A percentile compares a stretch with the other conserved stretches of the same genome.
phyloP scores from a whole-genome alignment of 2,888 invertebrate species.

The Cheilosia impressa region DNA sequence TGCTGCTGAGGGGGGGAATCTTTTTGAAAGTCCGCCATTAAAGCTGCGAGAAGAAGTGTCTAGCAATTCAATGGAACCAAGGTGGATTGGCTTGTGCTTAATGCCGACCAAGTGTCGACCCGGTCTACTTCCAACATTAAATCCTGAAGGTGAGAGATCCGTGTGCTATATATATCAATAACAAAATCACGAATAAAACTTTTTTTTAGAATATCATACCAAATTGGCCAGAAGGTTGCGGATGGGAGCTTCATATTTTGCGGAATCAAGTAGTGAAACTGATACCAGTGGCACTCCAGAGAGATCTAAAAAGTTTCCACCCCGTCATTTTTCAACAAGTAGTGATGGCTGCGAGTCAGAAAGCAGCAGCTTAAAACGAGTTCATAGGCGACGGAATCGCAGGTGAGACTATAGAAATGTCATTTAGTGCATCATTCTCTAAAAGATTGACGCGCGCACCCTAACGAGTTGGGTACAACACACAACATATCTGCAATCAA shows the following conservation, averaged over 20 bases:
- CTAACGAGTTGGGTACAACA: no score
- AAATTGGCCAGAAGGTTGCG: slow-evolving; percentile 78
- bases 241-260: slow-evolving; percentile 56
- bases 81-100: slow-evolving; percentile 81
- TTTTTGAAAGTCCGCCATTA: slow-evolving; percentile 80
- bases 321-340: slow-evolving; percentile 79
- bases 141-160: slow-evolving; percentile 77
- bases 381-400: slow-evolving; percentile 72
- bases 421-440: no score
- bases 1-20: slow-evolving; percentile 80
- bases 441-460: no score
- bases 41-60: slow-evolving; percentile 78
- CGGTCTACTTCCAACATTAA: slow-evolving; percentile 81
- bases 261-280: slow-evolving; percentile 81
- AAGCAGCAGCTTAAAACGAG: slow-evolving; percentile 77
- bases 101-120: slow-evolving; percentile 82
- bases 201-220: slow-evolving; percentile 77
- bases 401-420: slow-evolving; percentile 25
- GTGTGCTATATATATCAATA: not conserved
- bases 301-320: slow-evolving; percentile 50
- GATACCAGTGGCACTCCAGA: slow-evolving; percentile 78
- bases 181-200: not conserved
- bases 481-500: no score
- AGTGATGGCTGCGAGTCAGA: slow-evolving; percentile 84
- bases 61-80: slow-evolving; percentile 77